These are phyloP conservation scores for Zaprionus inermis DNA, from an alignment of 1,140 invertebrate species.

Conservation along the genomic window DNA sequence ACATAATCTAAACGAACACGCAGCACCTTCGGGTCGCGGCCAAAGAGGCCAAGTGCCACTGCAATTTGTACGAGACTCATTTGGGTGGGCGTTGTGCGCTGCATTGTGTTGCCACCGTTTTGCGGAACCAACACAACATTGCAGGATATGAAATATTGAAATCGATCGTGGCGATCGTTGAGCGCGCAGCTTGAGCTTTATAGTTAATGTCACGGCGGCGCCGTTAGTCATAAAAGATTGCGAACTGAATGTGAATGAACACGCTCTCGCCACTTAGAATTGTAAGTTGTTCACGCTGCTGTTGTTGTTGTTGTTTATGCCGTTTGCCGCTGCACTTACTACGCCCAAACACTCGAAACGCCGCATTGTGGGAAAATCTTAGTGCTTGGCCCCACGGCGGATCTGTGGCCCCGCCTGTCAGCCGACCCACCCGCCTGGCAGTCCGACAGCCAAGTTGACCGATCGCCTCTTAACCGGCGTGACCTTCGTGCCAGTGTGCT, in stretches of 20 bases:
- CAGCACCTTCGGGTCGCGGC: slow-evolving; percentile 33
- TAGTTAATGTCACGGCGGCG: slow-evolving; percentile 60
- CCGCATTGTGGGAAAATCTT: slow-evolving; percentile 44
- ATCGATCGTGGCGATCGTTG: slow-evolving; percentile 42
- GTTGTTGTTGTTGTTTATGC: not conserved
- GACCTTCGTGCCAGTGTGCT: slow-evolving; percentile 43
- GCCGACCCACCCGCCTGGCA: slow-evolving; percentile 41
- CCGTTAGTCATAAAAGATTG: slow-evolving; percentile 63
- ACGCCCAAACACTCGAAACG: slow-evolving; percentile 26
- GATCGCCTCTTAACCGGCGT: slow-evolving; percentile 28
- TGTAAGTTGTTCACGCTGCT: slow-evolving; percentile 1
- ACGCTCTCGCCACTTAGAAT: slow-evolving; percentile 29
- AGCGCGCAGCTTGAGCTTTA: slow-evolving; percentile 9
- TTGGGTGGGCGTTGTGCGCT: slow-evolving; percentile 31
- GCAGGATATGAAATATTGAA: slow-evolving; percentile 67
- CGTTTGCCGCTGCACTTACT: not conserved
- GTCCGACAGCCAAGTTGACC: slow-evolving; percentile 53
- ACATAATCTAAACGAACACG: slow-evolving; percentile 24
- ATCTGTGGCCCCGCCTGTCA: slow-evolving; percentile 39
- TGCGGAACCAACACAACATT: slow-evolving; percentile 51
- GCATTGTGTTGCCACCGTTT: slow-evolving; percentile 40
- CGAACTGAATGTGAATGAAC: slow-evolving; percentile 14
- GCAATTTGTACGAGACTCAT: slow-evolving; percentile 60
- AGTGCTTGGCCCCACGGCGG: slow-evolving; percentile 17
- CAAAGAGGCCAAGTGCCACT: slow-evolving; percentile 70